Conservation (phyloP, 2,113 vertebrate genomes). For the Cavia aperea region DNA sequence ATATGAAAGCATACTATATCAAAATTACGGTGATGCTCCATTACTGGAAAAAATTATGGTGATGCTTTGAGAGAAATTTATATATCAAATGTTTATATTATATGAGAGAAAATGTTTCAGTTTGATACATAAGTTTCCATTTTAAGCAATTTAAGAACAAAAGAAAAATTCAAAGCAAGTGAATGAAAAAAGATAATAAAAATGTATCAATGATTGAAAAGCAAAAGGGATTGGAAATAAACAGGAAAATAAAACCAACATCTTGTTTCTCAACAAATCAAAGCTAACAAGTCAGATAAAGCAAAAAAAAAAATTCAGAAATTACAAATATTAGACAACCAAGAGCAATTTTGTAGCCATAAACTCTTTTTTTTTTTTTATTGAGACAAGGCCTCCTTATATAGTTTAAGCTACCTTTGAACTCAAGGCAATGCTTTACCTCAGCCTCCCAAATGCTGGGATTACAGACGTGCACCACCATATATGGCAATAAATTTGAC, state of each 20-base stretch:
- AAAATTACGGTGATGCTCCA: neutral
- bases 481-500: neutral
- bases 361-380: neutral
- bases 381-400: neutral
- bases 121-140: neutral
- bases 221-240: neutral
- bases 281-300: neutral
- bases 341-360: neutral
- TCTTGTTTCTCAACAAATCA: neutral
- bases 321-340: neutral
- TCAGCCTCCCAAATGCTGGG: neutral
- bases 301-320: neutral
- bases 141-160: neutral
- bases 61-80: neutral
- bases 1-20: neutral
- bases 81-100: neutral
- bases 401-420: neutral
- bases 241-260: neutral
- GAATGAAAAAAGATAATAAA: neutral
- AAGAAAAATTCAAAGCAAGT: neutral
- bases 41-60: neutral
- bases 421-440: neutral
- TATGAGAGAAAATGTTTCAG: neutral
- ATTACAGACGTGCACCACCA: neutral
- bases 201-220: neutral